Evolutionary conservation across 2,888 invertebrate species (phyloP), one percentile per base, ranked within the genome.

Genomic region (Tenthredo notha): DNA sequence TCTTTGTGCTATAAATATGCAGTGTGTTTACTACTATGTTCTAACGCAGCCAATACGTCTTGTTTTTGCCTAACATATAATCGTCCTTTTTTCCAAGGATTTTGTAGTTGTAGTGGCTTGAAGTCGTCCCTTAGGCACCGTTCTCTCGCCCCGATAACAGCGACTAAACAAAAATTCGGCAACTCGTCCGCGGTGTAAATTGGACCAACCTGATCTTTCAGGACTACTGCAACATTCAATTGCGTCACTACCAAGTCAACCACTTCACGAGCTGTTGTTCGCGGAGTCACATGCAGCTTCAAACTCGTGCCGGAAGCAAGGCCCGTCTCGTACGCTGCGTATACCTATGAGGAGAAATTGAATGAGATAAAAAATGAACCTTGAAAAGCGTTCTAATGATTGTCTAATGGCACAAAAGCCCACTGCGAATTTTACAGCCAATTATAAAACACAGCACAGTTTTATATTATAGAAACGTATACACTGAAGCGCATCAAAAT

Each of bases 221-320:
- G 94, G 25, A 97, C 96, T 84, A 98, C 97, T 18, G 98, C 98
- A 96, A 98, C 98, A 92, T 99, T 99, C 70, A 99, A 95, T 93
- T 99, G 99, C 92, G 98, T 98, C 84, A 99, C 98, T 33, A 99
- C 98, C 87, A 99, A 95, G 94, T 98, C 98, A 87, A 99, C 98
- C 84, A 99, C 98, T 94, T 99, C 99, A 21, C 98, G 95, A 0
- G 99, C 98, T 0, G 98, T 98, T 0, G 99, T 99, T 89, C 97
- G 95, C 0, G 97, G 97, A 0, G 98, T 98, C 0, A 99, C 98
- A 93, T 98, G 98, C 3, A 99, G 94, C 90, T 98, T 98, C 54
- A 99, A 96, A 89, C 98, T 98, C 0, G 98, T 98, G 7, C 98
- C 99, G 86, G 96, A 96, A 1, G 98, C 98, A 88, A 99, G 94